Conservation (phyloP, 2,797 vertebrate species). For the Microctenopoma lineatum region DNA sequence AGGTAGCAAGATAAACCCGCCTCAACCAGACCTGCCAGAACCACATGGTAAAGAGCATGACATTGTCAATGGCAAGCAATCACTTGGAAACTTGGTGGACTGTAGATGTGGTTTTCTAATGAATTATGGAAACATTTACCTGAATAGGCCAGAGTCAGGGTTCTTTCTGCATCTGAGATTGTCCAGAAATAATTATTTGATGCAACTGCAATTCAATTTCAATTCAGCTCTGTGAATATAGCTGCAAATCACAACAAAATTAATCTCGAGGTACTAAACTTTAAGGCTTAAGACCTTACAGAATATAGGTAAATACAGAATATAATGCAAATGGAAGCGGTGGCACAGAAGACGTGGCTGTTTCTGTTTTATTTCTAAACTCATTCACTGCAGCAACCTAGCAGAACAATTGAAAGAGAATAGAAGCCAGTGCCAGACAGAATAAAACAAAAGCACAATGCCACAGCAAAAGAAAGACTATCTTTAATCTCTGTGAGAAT, state of each 20-base stretch:
- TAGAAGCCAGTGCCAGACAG: conserved; percentile 34
- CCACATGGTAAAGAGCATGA: conserved; percentile 82
- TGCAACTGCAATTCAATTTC: not conserved
- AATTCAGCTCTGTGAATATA: too few relatives aligned
- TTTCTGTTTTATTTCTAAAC: conserved; percentile 52
- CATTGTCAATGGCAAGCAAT: conserved; percentile 43
- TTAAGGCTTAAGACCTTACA: too few relatives aligned
- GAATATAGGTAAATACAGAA: too few relatives aligned
- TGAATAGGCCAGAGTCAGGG: conserved; percentile 25
- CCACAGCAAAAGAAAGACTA: conserved; percentile 31
- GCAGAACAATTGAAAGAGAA: conserved; percentile 35
- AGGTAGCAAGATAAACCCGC: conserved; percentile 55
- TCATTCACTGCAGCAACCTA: conserved; percentile 3
- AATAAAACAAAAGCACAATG: conserved; percentile 64
- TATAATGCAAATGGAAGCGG: conserved; percentile 23
- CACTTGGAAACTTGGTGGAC: conserved; percentile 51
- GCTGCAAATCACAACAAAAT: too few relatives aligned
- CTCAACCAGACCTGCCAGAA: conserved; percentile 66
- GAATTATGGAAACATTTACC: conserved; percentile 65
- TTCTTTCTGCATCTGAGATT: conserved; percentile 46
- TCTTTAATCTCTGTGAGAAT: conserved; percentile 66
- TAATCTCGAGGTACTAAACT: too few relatives aligned
- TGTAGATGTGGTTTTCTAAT: conserved; percentile 65
- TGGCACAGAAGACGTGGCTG: conserved; percentile 43
- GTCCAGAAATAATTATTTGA: conserved; percentile 51